phyloP scores from a whole-genome alignment of 2,888 invertebrate species.

The Steinernema hermaphroditum region DNA sequence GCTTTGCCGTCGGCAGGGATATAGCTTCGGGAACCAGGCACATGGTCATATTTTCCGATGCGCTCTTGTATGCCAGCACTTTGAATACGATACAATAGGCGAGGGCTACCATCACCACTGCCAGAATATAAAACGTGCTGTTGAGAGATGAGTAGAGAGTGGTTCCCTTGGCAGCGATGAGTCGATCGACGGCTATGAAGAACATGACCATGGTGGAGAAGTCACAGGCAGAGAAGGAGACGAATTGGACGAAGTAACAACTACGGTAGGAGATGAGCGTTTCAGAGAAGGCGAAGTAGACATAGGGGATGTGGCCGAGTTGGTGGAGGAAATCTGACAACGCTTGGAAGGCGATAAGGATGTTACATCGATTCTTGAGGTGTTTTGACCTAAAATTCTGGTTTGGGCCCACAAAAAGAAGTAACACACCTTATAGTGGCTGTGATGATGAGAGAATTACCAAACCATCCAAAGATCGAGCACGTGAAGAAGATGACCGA shows the following conservation, averaged over 20 bases:
- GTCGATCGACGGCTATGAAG: background rate
- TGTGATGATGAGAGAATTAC: background rate
- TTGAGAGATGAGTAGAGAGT: background rate
- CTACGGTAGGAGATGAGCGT: background rate
- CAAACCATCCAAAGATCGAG: background rate
- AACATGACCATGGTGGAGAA: background rate
- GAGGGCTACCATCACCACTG: background rate
- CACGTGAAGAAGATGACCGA: no score
- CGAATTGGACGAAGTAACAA: background rate
- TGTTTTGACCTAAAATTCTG: background rate
- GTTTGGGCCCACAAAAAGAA: no score
- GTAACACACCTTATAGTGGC: background rate
- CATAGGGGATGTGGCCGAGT: background rate
- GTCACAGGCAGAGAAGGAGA: background rate
- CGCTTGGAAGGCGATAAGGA: constrained; percentile 11
- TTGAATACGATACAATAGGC: background rate
- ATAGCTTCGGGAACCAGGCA: background rate
- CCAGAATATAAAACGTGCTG: background rate
- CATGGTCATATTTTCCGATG: background rate
- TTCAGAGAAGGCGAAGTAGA: background rate
- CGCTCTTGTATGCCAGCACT: background rate
- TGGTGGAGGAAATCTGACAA: background rate
- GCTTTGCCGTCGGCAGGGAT: background rate
- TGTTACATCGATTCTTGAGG: background rate
- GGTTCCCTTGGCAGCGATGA: background rate